These are phyloP conservation scores for Phrynocephalus guinanensis DNA, from an alignment of 2,797 vertebrate genomes.

Conservation along the genomic window DNA sequence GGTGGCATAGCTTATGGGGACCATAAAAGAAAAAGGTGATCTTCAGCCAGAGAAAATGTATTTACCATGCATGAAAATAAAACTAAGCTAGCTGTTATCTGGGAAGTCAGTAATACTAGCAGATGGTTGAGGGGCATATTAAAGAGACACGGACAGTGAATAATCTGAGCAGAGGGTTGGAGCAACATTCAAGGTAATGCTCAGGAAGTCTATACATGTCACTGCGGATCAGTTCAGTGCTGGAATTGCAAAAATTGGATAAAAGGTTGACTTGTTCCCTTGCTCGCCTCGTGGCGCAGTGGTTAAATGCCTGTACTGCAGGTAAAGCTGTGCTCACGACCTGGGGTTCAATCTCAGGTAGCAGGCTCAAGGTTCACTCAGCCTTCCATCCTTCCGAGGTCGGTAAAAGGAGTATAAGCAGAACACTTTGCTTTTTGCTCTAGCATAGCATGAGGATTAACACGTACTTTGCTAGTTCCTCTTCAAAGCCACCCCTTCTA, in stretches of 20 bases:
- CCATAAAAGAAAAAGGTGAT: background rate
- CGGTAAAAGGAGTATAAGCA: no score
- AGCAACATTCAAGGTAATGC: background rate
- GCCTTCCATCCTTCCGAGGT: no score
- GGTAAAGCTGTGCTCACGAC: no score
- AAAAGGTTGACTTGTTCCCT: background rate
- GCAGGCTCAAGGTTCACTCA: no score
- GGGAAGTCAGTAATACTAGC: no score
- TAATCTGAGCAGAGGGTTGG: background rate
- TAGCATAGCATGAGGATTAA: background rate
- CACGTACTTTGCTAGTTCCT: background rate
- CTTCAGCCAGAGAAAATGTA: background rate
- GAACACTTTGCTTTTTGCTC: no score
- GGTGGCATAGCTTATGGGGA: constrained; percentile 80
- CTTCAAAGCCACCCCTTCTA: background rate
- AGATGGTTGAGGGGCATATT: background rate
- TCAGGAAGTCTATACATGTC: background rate
- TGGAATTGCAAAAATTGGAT: background rate
- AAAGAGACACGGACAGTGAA: background rate
- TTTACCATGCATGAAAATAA: background rate
- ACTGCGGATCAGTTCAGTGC: background rate
- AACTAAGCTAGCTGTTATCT: no score
- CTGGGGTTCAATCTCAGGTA: no score
- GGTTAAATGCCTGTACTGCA: no score
- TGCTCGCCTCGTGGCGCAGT: no score